A percentile compares a stretch with the other conserved stretches of the same genome.
Evolutionary conservation across 2,888 invertebrate genomes (phyloP).

Genomic region (Neoitamus cyanurus): DNA sequence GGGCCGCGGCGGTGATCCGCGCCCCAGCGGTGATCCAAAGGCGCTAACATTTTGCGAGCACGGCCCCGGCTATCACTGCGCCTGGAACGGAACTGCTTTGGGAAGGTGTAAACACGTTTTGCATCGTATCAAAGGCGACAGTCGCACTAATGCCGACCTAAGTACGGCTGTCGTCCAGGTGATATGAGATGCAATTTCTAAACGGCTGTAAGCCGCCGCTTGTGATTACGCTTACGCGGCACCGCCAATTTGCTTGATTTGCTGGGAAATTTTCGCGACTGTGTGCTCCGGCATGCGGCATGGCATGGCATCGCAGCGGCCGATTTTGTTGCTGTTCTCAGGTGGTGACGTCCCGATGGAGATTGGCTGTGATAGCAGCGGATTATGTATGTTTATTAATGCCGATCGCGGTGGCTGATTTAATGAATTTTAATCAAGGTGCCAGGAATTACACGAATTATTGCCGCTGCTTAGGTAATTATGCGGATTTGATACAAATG

Average conservation of each 20-base stretch:
- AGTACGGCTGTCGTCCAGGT: conserved; percentile 12
- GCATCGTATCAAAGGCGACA: conserved; percentile 16
- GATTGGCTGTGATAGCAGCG: conserved; percentile 21
- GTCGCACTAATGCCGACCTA: background rate
- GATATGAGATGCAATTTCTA: conserved; percentile 30
- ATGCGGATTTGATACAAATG: conserved; percentile 28
- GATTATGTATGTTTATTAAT: conserved; percentile 33
- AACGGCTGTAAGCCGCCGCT: background rate
- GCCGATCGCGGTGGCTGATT: conserved; percentile 31
- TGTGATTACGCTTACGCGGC: background rate
- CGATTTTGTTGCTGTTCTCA: conserved; percentile 18
- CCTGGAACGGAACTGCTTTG: background rate
- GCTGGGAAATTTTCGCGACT: conserved; percentile 24
- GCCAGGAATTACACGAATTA: conserved; percentile 35
- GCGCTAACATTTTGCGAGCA: background rate
- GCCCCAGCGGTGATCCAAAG: background rate
- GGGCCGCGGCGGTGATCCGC: background rate
- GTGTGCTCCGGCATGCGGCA: background rate
- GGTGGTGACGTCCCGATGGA: conserved; percentile 2
- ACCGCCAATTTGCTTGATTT: conserved; percentile 35
- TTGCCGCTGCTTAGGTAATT: conserved; percentile 7
- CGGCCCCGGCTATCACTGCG: background rate
- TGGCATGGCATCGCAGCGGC: background rate
- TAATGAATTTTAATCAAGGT: conserved; percentile 38
- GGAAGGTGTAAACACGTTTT: conserved; percentile 37